Conservation (phyloP, 2,113 vertebrate species). For the Peromyscus maniculatus region DNA sequence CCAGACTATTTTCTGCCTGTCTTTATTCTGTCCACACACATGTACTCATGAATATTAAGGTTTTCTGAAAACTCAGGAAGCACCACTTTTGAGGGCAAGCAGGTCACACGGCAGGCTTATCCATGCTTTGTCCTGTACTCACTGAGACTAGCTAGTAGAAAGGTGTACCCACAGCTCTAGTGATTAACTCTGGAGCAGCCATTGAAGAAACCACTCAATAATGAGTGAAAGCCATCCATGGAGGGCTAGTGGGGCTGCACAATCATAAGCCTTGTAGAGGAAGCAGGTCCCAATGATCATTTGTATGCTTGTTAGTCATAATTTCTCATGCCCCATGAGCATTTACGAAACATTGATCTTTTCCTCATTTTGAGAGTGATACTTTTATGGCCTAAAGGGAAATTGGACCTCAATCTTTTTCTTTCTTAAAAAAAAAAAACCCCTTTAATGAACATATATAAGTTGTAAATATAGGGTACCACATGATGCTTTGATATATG, state of each 20-base stretch:
- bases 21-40: neutral
- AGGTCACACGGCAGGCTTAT: neutral
- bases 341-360: neutral
- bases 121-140: neutral
- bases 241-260: too few relatives aligned
- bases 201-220: neutral
- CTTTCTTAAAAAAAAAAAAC: neutral
- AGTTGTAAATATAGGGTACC: neutral
- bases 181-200: neutral
- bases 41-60: neutral
- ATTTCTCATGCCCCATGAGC: neutral
- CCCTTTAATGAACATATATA: neutral
- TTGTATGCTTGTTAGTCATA: slow-evolving; percentile 18
- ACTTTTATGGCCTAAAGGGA: neutral
- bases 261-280: neutral
- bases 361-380: neutral
- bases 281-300: neutral
- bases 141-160: neutral
- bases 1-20: neutral
- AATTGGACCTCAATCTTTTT: neutral
- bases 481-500: neutral
- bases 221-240: too few relatives aligned
- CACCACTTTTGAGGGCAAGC: neutral
- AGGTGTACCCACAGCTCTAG: neutral
- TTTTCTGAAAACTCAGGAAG: neutral